A percentile compares a stretch with the other conserved stretches of the same genome.
Conservation (phyloP, 2,113 vertebrate species). For the Ceyx melanurus region DNA sequence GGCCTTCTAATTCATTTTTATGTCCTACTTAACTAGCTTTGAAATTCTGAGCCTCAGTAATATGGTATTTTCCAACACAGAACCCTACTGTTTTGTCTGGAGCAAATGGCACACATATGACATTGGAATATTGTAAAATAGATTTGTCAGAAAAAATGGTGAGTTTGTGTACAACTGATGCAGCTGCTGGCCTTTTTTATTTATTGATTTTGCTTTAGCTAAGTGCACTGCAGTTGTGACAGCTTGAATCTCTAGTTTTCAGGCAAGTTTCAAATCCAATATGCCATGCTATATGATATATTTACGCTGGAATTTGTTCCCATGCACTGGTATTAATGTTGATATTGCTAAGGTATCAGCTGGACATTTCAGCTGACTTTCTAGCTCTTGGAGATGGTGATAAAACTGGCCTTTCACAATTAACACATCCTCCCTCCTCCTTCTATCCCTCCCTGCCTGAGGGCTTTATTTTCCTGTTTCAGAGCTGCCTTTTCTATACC, state of each 20-base stretch:
- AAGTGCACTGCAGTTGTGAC: no score
- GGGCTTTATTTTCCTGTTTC: background rate
- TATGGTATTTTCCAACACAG: background rate
- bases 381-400: background rate
- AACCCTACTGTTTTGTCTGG: background rate
- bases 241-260: background rate
- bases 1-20: conserved; percentile 38
- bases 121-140: background rate
- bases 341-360: background rate
- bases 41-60: background rate
- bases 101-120: background rate
- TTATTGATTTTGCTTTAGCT: no score
- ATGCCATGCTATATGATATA: background rate
- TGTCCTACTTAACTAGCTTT: conserved; percentile 54
- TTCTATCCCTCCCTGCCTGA: background rate
- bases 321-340: background rate
- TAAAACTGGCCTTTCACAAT: background rate
- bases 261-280: background rate
- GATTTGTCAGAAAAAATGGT: background rate
- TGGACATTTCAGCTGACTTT: background rate
- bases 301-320: background rate
- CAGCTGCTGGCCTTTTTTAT: background rate
- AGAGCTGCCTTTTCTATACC: background rate
- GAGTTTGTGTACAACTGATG: background rate
- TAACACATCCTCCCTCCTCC: no score